Evolutionary conservation across 2,113 vertebrate species (phyloP).

Genomic region (Piliocolobus tephrosceles): DNA sequence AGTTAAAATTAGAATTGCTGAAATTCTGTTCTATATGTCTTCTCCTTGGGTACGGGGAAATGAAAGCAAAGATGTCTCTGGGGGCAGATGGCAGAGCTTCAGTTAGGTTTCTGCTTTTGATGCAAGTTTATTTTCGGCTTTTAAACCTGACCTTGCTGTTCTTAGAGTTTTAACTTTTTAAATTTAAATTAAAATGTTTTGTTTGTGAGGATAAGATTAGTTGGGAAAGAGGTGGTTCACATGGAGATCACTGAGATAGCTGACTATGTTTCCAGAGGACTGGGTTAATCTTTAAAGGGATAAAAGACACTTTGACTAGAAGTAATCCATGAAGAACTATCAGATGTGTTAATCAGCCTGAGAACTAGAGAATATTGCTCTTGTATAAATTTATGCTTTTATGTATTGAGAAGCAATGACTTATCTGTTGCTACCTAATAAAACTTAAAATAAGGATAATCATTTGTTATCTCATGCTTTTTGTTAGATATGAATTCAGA

Average conservation of each 20-base stretch:
- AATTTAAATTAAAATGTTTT: constrained; percentile 28
- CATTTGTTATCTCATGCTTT: neutral
- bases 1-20: constrained; percentile 79
- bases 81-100: constrained; percentile 78
- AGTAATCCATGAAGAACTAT: neutral
- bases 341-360: neutral
- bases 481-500: neutral
- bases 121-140: constrained; percentile 80
- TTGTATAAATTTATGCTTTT: neutral
- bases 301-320: neutral
- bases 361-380: neutral
- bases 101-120: constrained; percentile 79
- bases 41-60: constrained; percentile 80
- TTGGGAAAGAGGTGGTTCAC: neutral
- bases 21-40: constrained; percentile 77
- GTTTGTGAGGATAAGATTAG: neutral
- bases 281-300: neutral
- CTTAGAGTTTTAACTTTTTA: constrained; percentile 77
- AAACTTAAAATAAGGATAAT: constrained; percentile 8
- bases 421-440: neutral
- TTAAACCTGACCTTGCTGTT: constrained; percentile 81
- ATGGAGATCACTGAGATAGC: neutral
- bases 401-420: neutral
- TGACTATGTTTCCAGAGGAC: neutral
- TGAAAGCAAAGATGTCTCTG: constrained; percentile 75